phyloP scores from a whole-genome alignment of 2,888 invertebrate species.

The Allacma fusca region DNA sequence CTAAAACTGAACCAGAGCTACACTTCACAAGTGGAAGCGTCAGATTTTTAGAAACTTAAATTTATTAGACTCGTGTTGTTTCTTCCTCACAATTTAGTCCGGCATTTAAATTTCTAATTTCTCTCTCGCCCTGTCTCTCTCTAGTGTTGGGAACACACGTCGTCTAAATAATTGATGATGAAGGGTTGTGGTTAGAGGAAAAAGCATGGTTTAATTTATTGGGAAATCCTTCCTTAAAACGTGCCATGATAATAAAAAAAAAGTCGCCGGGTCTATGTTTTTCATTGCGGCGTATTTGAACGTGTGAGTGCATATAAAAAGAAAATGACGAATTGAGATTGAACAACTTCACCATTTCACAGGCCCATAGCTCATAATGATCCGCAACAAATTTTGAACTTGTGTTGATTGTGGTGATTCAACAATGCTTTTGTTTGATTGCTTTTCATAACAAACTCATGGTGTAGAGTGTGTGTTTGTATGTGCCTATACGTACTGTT shows the following conservation, averaged over 20 bases:
- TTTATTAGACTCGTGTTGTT: no score
- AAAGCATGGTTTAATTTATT: constrained; percentile 41
- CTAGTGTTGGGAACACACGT: background rate
- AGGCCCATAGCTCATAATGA: constrained; percentile 29
- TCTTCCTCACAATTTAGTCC: no score
- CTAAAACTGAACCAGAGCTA: no score
- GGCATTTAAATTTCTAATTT: no score
- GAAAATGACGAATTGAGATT: constrained; percentile 28
- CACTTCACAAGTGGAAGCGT: no score
- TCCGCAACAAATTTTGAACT: constrained; percentile 39
- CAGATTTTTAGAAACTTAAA: no score
- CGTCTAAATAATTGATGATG: constrained; percentile 4
- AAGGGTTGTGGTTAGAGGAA: constrained; percentile 18
- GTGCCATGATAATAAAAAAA: background rate
- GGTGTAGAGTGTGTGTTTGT: no score
- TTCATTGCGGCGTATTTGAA: no score
- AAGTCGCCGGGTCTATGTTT: no score
- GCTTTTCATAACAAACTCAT: background rate
- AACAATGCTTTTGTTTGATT: background rate
- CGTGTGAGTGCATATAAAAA: background rate
- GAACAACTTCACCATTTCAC: constrained; percentile 24
- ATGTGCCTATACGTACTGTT: no score
- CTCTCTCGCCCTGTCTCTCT: background rate
- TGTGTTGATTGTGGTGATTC: constrained; percentile 29
- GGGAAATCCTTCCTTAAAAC: constrained; percentile 41